A percentile compares a stretch with the other conserved stretches of the same genome.
Evolutionary conservation across 2,113 vertebrate species (phyloP).

Genomic region (Actenoides hombroni): DNA sequence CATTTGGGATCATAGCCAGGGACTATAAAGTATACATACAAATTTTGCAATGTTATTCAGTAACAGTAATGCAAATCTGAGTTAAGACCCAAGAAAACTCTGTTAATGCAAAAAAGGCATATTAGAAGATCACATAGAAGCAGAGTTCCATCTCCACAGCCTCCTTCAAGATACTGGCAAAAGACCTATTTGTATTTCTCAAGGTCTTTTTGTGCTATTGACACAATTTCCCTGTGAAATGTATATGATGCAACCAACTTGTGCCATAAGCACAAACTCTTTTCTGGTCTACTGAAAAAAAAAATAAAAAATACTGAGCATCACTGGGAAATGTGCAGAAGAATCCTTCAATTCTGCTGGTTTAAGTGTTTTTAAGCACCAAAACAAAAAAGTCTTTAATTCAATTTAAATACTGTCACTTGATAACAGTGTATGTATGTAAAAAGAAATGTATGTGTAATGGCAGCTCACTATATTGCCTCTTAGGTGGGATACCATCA

Average conservation of each 20-base stretch:
- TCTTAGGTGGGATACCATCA: not conserved
- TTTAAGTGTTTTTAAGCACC: not conserved
- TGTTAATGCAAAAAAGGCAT: not conserved
- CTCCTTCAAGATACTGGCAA: not conserved
- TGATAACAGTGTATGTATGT: fast-evolving
- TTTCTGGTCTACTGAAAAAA: not conserved
- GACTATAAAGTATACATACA: not conserved
- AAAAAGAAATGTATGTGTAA: not conserved
- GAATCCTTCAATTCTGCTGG: not conserved
- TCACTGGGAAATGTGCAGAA: not conserved
- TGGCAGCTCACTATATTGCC: not conserved
- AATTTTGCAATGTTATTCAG: not conserved
- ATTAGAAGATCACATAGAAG: not conserved
- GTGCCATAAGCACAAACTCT: not conserved
- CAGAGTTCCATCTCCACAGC: not conserved
- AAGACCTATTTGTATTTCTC: not conserved
- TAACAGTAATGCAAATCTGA: not conserved
- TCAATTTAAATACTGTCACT: not conserved
- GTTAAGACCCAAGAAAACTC: not conserved
- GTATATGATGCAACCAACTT: not conserved
- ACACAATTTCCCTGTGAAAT: not conserved
- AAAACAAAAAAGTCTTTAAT: not conserved
- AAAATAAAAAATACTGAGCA: not conserved
- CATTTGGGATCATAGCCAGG: not conserved
- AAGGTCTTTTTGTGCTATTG: not conserved